phyloP scores from a whole-genome alignment of 2,797 vertebrate genomes.

The Sebastes aleutianus region DNA sequence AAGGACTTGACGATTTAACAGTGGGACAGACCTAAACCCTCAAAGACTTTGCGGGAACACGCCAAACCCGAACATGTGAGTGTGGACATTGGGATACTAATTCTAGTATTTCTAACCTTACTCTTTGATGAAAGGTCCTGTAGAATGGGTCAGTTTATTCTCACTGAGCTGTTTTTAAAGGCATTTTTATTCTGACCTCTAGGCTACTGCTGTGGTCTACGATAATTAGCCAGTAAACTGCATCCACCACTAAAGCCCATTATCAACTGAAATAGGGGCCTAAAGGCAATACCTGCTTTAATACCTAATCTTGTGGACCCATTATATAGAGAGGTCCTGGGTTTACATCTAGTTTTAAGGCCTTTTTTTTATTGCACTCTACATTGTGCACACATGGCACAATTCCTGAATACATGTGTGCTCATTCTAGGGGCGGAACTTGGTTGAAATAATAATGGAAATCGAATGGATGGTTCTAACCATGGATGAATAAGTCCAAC shows the following conservation, averaged over 20 bases:
- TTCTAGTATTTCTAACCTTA: too few relatives aligned
- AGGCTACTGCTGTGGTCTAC: too few relatives aligned
- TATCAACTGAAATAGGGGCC: neutral
- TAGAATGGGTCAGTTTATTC: too few relatives aligned
- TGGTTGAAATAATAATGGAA: neutral
- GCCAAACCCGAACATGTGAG: too few relatives aligned
- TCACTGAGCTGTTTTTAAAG: too few relatives aligned
- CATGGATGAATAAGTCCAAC: neutral
- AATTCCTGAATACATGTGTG: neutral
- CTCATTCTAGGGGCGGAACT: neutral
- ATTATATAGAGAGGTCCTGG: neutral
- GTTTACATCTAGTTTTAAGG: neutral
- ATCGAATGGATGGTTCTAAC: neutral
- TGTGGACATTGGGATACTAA: too few relatives aligned
- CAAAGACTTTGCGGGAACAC: too few relatives aligned
- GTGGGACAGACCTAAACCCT: too few relatives aligned
- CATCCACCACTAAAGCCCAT: neutral
- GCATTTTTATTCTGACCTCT: too few relatives aligned
- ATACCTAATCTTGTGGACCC: neutral
- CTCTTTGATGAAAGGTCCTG: too few relatives aligned
- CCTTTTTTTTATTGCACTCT: neutral
- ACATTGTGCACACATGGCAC: neutral
- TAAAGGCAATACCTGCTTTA: neutral
- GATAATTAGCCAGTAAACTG: neutral
- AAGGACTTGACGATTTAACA: too few relatives aligned